phyloP scores from a whole-genome alignment of 2,888 invertebrate genomes.

The Piscicola geometra region DNA sequence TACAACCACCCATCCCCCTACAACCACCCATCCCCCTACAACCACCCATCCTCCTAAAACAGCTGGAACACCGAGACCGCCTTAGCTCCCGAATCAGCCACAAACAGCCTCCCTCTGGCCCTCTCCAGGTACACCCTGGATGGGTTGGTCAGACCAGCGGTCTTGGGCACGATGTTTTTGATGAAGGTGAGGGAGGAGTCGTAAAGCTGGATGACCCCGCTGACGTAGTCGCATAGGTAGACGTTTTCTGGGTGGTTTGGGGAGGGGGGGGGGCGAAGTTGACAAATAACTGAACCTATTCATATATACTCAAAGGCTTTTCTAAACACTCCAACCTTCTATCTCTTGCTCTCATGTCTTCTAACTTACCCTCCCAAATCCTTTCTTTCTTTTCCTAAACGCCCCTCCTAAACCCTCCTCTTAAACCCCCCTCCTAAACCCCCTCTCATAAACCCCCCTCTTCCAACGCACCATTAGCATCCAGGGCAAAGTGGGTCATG shows the following conservation, averaged over 20 bases:
- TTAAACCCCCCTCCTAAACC: too few relatives aligned
- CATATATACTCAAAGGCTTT: too few relatives aligned
- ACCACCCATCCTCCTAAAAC: conserved; percentile 10
- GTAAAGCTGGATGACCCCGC: conserved; percentile 9
- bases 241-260: not conserved
- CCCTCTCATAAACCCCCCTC: too few relatives aligned
- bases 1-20: not conserved
- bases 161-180: conserved; percentile 22
- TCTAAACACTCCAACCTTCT: too few relatives aligned
- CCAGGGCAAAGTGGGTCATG: conserved; percentile 30
- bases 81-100: conserved; percentile 26
- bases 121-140: conserved; percentile 25
- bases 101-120: conserved; percentile 28
- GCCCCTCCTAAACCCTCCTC: too few relatives aligned
- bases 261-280: not conserved
- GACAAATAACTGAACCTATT: too few relatives aligned
- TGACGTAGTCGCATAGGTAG: conserved; percentile 31
- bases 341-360: too few relatives aligned
- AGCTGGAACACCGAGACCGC: conserved; percentile 19
- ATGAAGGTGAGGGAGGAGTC: conserved; percentile 4
- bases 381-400: too few relatives aligned
- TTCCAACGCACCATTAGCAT: conserved; percentile 30
- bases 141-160: conserved; percentile 15
- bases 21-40: not conserved
- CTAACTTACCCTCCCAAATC: too few relatives aligned